Conservation (phyloP, 2,113 vertebrate genomes). For the Condylura cristata region DNA sequence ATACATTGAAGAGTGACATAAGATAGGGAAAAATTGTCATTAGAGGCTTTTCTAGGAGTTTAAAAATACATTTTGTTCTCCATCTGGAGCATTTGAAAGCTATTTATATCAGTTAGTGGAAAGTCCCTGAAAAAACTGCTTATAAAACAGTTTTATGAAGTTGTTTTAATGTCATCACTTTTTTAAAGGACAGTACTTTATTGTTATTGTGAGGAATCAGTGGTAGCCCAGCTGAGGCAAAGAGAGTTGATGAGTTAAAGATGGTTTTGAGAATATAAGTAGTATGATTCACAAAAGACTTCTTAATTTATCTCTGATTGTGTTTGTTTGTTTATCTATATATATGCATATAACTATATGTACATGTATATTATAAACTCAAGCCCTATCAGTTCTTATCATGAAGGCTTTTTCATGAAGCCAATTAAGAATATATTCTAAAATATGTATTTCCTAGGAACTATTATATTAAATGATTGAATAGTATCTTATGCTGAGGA, state of each 20-base stretch:
- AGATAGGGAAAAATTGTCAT: background rate
- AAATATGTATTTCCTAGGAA: conserved; percentile 26
- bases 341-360: background rate
- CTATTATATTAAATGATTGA: background rate
- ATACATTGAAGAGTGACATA: background rate
- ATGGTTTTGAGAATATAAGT: conserved; percentile 2
- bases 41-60: conserved; percentile 50
- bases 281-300: background rate
- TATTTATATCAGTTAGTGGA: conserved; percentile 44
- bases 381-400: background rate
- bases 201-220: conserved; percentile 59
- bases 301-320: background rate
- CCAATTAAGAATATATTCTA: conserved; percentile 19
- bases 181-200: conserved; percentile 39
- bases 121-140: conserved; percentile 45
- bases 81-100: conserved; percentile 15
- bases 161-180: conserved; percentile 35
- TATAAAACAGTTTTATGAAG: conserved; percentile 18
- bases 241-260: conserved; percentile 37
- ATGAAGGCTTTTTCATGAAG: background rate
- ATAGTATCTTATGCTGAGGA: background rate
- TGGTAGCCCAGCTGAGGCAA: background rate
- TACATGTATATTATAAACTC: background rate
- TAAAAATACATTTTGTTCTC: conserved; percentile 21
- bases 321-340: background rate